phyloP scores from a whole-genome alignment of 2,113 vertebrate genomes.

The Syngnathoides biaculeatus region DNA sequence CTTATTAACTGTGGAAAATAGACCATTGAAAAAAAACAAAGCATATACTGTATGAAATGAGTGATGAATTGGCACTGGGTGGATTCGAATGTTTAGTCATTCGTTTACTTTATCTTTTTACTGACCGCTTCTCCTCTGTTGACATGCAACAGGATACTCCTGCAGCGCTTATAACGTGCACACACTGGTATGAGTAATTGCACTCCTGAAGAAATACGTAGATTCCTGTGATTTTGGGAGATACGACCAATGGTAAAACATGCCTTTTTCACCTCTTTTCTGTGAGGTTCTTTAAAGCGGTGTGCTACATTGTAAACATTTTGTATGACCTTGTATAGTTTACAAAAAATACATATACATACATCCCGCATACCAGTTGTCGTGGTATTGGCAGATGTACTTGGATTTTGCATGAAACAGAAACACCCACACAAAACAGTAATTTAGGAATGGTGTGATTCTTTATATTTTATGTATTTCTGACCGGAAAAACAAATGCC shows the following conservation, averaged over 20 bases:
- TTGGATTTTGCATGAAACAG: background rate
- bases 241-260: conserved; percentile 26
- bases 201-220: conserved; percentile 14
- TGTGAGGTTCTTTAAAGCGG: background rate
- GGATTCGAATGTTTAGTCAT: conserved; percentile 31
- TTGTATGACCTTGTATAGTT: background rate
- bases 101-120: conserved; percentile 9
- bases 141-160: conserved; percentile 17
- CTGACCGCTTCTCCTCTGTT: background rate
- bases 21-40: background rate
- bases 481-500: background rate
- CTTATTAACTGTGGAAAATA: background rate
- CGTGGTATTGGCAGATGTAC: background rate
- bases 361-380: background rate
- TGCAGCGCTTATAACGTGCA: conserved; percentile 24
- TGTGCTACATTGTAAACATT: background rate
- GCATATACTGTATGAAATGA: conserved; percentile 6
- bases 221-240: conserved; percentile 27
- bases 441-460: background rate
- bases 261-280: background rate
- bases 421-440: background rate
- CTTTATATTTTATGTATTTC: background rate
- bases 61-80: conserved; percentile 1
- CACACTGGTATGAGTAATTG: conserved; percentile 27
- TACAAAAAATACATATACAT: background rate